Evolutionary conservation across 92 coral and sea anemone species (phyloP), one percentile per base, ranked within the genome.

Genomic region (Virgularia gustaviana): DNA sequence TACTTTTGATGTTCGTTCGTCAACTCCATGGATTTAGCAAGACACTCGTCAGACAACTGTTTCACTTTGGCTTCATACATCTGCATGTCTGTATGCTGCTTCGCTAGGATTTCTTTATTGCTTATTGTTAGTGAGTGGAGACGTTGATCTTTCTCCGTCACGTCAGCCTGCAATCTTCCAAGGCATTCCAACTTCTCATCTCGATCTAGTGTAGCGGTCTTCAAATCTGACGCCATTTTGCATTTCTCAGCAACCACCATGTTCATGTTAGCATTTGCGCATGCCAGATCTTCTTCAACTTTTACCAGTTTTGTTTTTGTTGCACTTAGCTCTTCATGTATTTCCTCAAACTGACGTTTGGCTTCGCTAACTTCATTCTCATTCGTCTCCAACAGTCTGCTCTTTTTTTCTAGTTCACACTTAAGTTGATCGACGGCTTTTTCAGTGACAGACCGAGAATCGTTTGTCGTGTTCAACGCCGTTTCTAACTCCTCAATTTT

Each of bases 241-340:
- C 20, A 47, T 47, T 47, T 47, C 55, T 47, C 7, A 47, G 55
- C 15, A 15, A 5, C 55, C 18, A 47, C 6, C 6, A 5, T 15
- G 22, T 47, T 47, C 55, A 47, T 25, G 18, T 15, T 5, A 25
- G 6, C 18, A 15, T 15, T 47, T 25, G 18, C 22, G 55, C 55
- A 5, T 34, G 81, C 96, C 19, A 82, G 60, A 37, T 81, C 72
- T 60, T 64, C 60, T 15, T 76, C 67, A 33, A 78, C 85, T 49
- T 81, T 75, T 39, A 81, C 96, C 71, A 90, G 70, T 33, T 83
- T 82, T 23, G 78, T 39, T 36, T 72, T 78, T 25, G 82, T 56
- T 36, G 54, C 63, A 20, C 52, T 34, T 19, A 83, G 54, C 1
- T 86, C 90, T 49, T 83, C 88, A 58, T 47, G 8, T 47, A 47